A percentile compares a stretch with the other conserved stretches of the same genome.
Conservation (phyloP, 2,888 invertebrate genomes). For the Pyrgus malvae region DNA sequence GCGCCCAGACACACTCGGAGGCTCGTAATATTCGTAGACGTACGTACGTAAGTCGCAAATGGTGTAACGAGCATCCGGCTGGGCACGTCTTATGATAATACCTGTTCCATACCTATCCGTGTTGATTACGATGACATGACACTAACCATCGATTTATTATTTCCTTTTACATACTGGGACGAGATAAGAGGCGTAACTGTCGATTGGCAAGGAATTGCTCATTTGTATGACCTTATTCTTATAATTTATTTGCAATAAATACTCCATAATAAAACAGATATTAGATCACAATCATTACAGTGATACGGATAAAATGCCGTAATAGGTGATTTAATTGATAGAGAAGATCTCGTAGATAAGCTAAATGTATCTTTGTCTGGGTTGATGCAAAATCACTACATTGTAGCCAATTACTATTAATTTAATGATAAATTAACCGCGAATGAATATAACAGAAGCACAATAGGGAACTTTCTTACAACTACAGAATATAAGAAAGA, state of each 20-base stretch:
- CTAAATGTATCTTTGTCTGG: too few species aligned
- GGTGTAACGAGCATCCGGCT: conserved; percentile 56
- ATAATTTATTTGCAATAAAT: neutral
- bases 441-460: too few species aligned
- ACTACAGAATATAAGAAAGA: too few species aligned
- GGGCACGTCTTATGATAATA: conserved; percentile 46
- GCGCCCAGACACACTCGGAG: neutral
- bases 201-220: conserved; percentile 19
- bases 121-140: conserved; percentile 28
- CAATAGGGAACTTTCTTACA: too few species aligned
- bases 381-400: too few species aligned
- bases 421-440: too few species aligned
- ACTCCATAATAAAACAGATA: neutral
- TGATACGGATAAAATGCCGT: neutral
- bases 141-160: conserved; percentile 26
- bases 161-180: conserved; percentile 25
- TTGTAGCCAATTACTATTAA: too few species aligned
- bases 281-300: neutral
- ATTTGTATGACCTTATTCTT: conserved; percentile 16
- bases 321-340: neutral
- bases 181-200: conserved; percentile 20
- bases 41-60: conserved; percentile 53
- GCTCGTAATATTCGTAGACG: conserved; percentile 16
- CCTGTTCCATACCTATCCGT: conserved; percentile 36
- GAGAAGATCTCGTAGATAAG: too few species aligned